Evolutionary conservation across 2,113 vertebrate genomes (phyloP).

Genomic region (Mobula hypostoma): DNA sequence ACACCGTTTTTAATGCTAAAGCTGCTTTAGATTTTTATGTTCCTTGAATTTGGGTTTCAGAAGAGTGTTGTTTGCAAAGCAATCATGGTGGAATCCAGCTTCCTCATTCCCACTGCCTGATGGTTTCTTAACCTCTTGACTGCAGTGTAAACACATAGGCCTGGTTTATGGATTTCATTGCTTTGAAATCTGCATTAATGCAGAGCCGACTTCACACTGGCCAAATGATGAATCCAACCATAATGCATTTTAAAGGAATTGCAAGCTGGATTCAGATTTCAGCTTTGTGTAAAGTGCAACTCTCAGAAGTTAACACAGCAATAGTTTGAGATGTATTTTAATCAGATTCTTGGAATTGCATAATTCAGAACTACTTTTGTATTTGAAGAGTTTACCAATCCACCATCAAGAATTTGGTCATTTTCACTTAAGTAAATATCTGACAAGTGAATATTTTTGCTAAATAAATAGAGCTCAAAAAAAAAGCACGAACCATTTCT

Average conservation of each 20-base stretch:
- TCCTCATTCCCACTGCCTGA: not conserved
- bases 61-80: too few species aligned
- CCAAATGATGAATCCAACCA: not conserved
- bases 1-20: not conserved
- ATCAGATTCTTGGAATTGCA: not conserved
- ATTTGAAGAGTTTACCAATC: not conserved
- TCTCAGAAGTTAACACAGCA: not conserved
- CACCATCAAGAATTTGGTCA: not conserved
- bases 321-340: not conserved
- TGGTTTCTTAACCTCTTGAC: not conserved
- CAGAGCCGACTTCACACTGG: not conserved
- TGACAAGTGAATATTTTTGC: slow-evolving; percentile 11
- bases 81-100: not conserved
- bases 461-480: not conserved
- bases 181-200: not conserved
- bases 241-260: not conserved
- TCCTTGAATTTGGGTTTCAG: not conserved
- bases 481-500: not conserved
- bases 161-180: not conserved
- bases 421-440: slow-evolving; percentile 13
- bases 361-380: not conserved
- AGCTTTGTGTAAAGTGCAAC: not conserved
- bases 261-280: not conserved
- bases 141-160: not conserved
- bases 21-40: not conserved